phyloP scores from a whole-genome alignment of 2,888 invertebrate genomes.

The Leptogaster cylindrica region DNA sequence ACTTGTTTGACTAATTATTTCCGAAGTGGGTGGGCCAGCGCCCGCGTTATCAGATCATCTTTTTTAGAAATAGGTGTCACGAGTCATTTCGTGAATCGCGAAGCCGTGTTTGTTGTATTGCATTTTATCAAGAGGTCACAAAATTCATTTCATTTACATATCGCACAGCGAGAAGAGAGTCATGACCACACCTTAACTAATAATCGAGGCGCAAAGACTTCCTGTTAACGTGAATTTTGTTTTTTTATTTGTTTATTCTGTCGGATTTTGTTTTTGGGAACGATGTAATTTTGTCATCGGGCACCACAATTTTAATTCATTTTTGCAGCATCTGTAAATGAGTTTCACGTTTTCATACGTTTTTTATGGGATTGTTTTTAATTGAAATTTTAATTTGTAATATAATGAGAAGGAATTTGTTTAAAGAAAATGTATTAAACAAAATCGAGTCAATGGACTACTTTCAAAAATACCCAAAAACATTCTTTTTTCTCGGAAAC shows the following conservation, averaged over 20 bases:
- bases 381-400: too few relatives aligned
- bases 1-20: slow-evolving; percentile 26
- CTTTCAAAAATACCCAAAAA: too few relatives aligned
- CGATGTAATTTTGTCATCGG: too few relatives aligned
- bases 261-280: too few relatives aligned
- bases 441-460: too few relatives aligned
- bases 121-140: slow-evolving; percentile 10
- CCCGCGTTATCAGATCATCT: slow-evolving; percentile 8
- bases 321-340: not conserved
- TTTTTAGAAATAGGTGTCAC: slow-evolving; percentile 21
- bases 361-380: too few relatives aligned
- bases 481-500: too few relatives aligned
- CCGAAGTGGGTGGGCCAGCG: slow-evolving; percentile 20
- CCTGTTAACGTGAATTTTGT: slow-evolving; percentile 12
- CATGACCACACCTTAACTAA: slow-evolving; percentile 21
- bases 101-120: slow-evolving; percentile 11
- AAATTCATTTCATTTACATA: slow-evolving; percentile 10
- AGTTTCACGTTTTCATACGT: too few relatives aligned
- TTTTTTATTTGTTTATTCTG: slow-evolving; percentile 23
- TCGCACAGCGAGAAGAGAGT: slow-evolving; percentile 11
- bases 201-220: slow-evolving; percentile 16
- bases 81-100: slow-evolving; percentile 12
- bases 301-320: not conserved
- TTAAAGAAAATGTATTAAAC: too few relatives aligned
- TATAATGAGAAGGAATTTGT: too few relatives aligned